These are phyloP conservation scores for Tetranychus piercei DNA, from an alignment of 2,888 invertebrate species.

Conservation along the genomic window DNA sequence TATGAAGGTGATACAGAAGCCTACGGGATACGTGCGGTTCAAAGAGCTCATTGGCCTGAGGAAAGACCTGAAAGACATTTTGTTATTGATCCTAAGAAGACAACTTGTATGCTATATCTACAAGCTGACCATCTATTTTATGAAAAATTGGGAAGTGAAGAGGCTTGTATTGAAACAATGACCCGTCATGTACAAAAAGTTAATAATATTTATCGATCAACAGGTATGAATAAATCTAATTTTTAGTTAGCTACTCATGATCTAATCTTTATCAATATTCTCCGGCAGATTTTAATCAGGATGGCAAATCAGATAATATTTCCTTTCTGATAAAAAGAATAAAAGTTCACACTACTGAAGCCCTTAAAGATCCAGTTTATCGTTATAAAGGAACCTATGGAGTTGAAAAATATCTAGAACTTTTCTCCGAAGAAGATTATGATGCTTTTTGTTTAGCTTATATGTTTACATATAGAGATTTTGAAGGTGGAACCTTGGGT, in stretches of 20 bases:
- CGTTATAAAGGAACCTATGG: conserved; percentile 86
- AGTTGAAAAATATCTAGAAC: conserved; percentile 90
- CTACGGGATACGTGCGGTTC: conserved; percentile 26
- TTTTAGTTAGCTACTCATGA: neutral
- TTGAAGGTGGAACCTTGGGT: conserved; percentile 86
- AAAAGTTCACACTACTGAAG: conserved; percentile 72
- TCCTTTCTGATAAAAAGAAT: conserved; percentile 89
- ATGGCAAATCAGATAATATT: conserved; percentile 74
- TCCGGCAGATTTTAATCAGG: conserved; percentile 64
- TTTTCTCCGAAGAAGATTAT: conserved; percentile 94
- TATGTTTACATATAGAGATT: conserved; percentile 92
- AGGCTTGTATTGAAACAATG: conserved; percentile 85
- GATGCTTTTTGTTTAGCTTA: conserved; percentile 95
- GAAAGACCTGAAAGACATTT: conserved; percentile 26
- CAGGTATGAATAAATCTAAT: conserved; percentile 24
- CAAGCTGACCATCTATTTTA: conserved; percentile 86
- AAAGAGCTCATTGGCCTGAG: conserved; percentile 26
- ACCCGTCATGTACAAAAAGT: conserved; percentile 82
- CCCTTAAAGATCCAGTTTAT: conserved; percentile 64
- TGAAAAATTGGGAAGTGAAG: conserved; percentile 77
- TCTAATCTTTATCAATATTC: conserved; percentile 28
- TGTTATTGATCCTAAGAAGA: conserved; percentile 37
- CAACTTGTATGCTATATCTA: conserved; percentile 81
- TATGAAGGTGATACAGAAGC: conserved; percentile 24
- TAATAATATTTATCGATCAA: conserved; percentile 40